These are phyloP conservation scores for Lerema accius DNA, from an alignment of 1,140 invertebrate genomes.

Conservation along the genomic window DNA sequence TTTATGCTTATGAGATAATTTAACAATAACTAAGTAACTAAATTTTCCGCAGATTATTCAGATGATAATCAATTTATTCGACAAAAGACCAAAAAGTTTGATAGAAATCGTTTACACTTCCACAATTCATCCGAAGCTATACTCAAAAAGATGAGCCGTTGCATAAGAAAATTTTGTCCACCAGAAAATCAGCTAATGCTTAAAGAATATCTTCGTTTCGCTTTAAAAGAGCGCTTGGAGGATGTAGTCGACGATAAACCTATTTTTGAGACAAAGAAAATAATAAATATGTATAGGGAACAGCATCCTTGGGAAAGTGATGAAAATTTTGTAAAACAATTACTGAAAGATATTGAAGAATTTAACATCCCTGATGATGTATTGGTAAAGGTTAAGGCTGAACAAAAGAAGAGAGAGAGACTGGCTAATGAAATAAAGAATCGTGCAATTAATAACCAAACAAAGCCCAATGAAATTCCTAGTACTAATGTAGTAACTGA, in stretches of 20 bases:
- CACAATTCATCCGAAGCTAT: not conserved
- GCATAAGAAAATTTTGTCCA: not conserved
- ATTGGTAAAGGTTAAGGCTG: not conserved
- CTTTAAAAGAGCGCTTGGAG: not conserved
- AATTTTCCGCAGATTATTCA: not conserved
- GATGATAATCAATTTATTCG: not conserved
- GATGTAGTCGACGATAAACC: not conserved
- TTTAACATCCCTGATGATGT: conserved; percentile 1
- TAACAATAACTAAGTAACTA: no score
- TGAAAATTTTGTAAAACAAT: not conserved
- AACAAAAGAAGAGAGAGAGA: not conserved
- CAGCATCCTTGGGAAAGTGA: not conserved
- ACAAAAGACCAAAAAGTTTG: not conserved
- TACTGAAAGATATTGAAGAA: conserved; percentile 3
- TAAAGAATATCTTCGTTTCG: not conserved
- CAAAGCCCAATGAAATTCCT: no score
- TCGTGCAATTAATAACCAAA: not conserved
- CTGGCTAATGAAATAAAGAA: not conserved
- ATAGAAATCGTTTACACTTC: not conserved
- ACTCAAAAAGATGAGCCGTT: not conserved
- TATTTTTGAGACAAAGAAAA: not conserved
- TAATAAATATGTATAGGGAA: not conserved
- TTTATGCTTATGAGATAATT: no score
- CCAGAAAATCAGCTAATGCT: not conserved
- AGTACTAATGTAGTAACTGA: no score